phyloP scores from a whole-genome alignment of 2,888 invertebrate genomes.

The Melieria crassipennis region DNA sequence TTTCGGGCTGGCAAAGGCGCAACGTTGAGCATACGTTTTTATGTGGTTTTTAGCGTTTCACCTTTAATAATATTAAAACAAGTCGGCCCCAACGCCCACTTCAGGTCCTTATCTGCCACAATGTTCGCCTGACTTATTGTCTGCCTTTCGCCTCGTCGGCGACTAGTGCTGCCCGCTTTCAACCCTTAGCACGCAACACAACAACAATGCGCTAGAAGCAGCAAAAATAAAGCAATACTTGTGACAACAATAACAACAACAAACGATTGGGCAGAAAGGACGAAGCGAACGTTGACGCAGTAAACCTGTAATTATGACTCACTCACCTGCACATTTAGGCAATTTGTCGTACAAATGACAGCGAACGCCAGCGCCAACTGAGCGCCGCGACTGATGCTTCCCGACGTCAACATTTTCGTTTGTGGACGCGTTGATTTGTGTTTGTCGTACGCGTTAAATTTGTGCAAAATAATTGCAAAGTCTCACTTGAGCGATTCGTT shows the following conservation, averaged over 20 bases:
- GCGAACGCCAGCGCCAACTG: conserved; percentile 20
- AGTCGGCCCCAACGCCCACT: too few species aligned
- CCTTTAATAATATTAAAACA: too few species aligned
- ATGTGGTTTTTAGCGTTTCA: too few species aligned
- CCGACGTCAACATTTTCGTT: conserved; percentile 25
- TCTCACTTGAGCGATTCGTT: too few species aligned
- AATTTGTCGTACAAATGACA: conserved; percentile 34
- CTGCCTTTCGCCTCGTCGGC: too few species aligned
- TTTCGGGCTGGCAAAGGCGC: too few species aligned
- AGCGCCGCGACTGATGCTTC: conserved; percentile 23
- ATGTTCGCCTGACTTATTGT: too few species aligned
- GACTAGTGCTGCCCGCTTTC: not conserved
- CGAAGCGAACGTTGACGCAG: not conserved
- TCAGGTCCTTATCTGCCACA: too few species aligned
- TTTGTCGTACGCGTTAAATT: not conserved
- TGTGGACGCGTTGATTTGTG: not conserved
- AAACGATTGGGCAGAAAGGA: not conserved
- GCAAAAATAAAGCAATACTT: not conserved
- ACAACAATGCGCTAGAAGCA: too few species aligned
- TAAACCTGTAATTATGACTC: conserved; percentile 33
- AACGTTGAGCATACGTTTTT: too few species aligned
- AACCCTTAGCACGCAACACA: too few species aligned
- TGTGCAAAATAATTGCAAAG: too few species aligned
- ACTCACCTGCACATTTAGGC: conserved; percentile 44
- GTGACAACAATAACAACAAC: not conserved